Base-by-base conservation (phyloP, 2,888 invertebrate genomes). In the Encarsia formosa region DNA sequence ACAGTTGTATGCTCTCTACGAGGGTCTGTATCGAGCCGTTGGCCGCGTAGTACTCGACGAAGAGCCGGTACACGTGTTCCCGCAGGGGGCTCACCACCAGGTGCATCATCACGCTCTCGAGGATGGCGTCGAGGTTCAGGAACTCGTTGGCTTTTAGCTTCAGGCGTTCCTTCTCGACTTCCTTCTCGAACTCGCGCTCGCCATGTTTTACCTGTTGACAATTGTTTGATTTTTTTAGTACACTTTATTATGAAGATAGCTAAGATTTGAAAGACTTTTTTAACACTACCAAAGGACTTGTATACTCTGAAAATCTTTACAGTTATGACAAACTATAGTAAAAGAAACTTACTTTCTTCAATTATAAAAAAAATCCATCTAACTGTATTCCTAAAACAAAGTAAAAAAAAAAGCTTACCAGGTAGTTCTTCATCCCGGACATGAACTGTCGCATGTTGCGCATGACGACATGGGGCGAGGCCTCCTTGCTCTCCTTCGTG, bases 371-470 rank as follows among this genome's bases (percentile, higher is more conserved):
- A 38, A 19, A 5, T 6, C 38, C 19, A 6, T 19, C 16, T 35
- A 16, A n/a, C n/a, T n/a, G n/a, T n/a, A n/a, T n/a, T n/a, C n/a
- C n/a, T n/a, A n/a, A n/a, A n/a, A n/a, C n/a, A n/a, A n/a, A n/a
- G n/a, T n/a, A 11, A n/a, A n/a, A 1, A 26, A 29, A 13, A 23
- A 18, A 42, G 19, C 4, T 54, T 39, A 56, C 63, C 54, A 97
- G 79, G 75, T 96, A 98, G 75, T 98, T 98, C 75, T 97, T 97
- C 87, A 98, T 96, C 49, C 96, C 97, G 15, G 91, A 95, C 91
- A 97, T 95, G 71, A 97, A 98, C 74, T 96, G 95, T 1, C 96
- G 82, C 79, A 95, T 90, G 67, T 91, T 91, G 54, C 90, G 80
- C 90, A 91, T 90, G 58, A 89, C 89, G 51, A 91, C 81, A 74